Conservation (phyloP, 1,140 invertebrate genomes). For the Melanaphis sacchari region DNA sequence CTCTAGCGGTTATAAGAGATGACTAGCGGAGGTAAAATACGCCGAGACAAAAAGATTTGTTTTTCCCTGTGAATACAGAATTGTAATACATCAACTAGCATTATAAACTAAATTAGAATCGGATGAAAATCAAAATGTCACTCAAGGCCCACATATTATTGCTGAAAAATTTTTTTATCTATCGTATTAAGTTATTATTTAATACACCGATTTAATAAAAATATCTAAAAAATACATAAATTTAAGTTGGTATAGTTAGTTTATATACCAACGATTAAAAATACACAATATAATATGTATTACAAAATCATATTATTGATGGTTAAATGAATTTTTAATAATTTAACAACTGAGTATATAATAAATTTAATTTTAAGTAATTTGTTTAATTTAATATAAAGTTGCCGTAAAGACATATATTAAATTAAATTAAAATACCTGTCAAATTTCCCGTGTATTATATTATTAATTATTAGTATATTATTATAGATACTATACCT, state of each 20-base stretch:
- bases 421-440: background rate
- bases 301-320: no score
- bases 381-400: background rate
- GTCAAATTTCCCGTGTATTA: background rate
- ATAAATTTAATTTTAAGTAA: background rate
- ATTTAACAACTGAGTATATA: no score
- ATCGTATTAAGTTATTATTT: background rate
- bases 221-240: no score
- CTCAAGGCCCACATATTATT: background rate
- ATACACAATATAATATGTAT: no score
- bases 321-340: no score
- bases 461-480: no score
- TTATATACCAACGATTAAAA: no score
- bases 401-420: background rate
- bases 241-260: no score
- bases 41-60: conserved; percentile 47
- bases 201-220: background rate
- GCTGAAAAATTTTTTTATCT: no score
- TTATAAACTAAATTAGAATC: background rate
- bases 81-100: background rate
- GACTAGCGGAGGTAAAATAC: conserved; percentile 39
- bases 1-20: conserved; percentile 10
- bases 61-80: background rate
- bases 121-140: background rate
- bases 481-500: no score